These are phyloP conservation scores for Phenganax marumi DNA, from an alignment of 92 coral and sea anemone species.

Conservation along the genomic window DNA sequence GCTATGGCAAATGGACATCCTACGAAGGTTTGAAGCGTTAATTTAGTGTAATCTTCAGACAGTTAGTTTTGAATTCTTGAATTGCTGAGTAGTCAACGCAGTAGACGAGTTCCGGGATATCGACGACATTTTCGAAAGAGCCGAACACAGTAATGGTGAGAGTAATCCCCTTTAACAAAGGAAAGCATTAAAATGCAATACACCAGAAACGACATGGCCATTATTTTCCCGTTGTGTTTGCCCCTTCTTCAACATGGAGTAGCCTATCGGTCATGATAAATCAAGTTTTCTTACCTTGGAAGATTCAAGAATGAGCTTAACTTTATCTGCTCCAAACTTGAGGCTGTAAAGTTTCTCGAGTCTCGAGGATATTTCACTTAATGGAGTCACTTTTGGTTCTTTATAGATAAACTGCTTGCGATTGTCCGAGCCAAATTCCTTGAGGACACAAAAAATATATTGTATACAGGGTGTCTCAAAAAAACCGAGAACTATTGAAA, in stretches of 20 bases:
- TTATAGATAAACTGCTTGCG: conserved; percentile 96
- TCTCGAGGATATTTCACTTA: conserved; percentile 87
- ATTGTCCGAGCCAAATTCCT: conserved; percentile 86
- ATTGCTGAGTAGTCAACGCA: too few relatives aligned
- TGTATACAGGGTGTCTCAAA: too few relatives aligned
- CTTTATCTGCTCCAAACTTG: conserved; percentile 63
- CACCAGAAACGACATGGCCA: not conserved
- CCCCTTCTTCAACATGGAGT: not conserved
- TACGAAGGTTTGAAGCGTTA: too few relatives aligned
- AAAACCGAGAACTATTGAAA: too few relatives aligned
- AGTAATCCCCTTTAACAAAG: not conserved
- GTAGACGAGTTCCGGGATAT: too few relatives aligned
- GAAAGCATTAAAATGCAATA: not conserved
- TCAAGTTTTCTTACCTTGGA: conserved; percentile 62
- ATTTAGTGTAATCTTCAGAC: too few relatives aligned
- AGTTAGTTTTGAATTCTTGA: too few relatives aligned
- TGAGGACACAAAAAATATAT: too few relatives aligned
- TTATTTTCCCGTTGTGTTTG: not conserved
- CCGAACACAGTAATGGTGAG: not conserved
- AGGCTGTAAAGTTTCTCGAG: conserved; percentile 73
- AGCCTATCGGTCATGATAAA: not conserved
- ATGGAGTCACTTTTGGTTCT: conserved; percentile 88
- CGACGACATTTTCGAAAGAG: too few relatives aligned
- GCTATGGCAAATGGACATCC: too few relatives aligned
- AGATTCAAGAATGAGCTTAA: conserved; percentile 89